Base-by-base conservation (phyloP, 1,140 invertebrate genomes). In the Euglossa dilemma region DNA sequence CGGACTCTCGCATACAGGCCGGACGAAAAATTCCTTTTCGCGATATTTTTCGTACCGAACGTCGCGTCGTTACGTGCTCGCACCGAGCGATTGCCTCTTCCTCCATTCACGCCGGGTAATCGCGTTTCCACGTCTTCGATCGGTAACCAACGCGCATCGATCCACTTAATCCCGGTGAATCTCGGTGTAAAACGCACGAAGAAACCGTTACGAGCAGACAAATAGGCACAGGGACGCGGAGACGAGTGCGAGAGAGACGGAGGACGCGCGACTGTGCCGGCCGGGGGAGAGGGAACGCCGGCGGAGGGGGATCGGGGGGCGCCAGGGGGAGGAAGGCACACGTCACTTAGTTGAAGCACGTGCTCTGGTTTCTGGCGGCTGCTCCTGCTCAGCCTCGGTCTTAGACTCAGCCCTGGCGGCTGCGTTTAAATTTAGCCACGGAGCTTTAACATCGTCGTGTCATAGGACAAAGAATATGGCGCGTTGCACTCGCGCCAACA, bases 331-430 rank as follows among this genome's bases (percentile, higher is more conserved):
- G 82, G 88, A 91, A 92, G 92, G 91, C 92, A 90, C 90, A 90
- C 93, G 93, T 94, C 93, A 93, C 90, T 93, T 92, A 91, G 86
- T 88, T 79, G 89, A 90, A 93, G 92, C 93, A 94, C 93, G 93
- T 94, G 93, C 93, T 94, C 92, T 89, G 92, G 88, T 94, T 94
- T 94, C 93, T 93, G 92, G 92, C 92, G 92, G 91, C 91, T 90
- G 92, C 90, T 93, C 89, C 91, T 91, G 91, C 92, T 93, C 91
- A 92, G 86, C 89, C 85, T 92, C 70, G 86, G 89, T 87, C 87
- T 86, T 85, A 87, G 86, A 85, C 90, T 89, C 90, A 86, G 78
- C 86, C 80, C 82, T 87, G 88, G 82, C 87, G 87, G 85, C 81
- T 83, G 84, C 84, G 87, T 87, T 91, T 91, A 91, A 91, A 79